Evolutionary conservation across 1,140 invertebrate genomes (phyloP).

Genomic region (Anoplophora glabripennis): DNA sequence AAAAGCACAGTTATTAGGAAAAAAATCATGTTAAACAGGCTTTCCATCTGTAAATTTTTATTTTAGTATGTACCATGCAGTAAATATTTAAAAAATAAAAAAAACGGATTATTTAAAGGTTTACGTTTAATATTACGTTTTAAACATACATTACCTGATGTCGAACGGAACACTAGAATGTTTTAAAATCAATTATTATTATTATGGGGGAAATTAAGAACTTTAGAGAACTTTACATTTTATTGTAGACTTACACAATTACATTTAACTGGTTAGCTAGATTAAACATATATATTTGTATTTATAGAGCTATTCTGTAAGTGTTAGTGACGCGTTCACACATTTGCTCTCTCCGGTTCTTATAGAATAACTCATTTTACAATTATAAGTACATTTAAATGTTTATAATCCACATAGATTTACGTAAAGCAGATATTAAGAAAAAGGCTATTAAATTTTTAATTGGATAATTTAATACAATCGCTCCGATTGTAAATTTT

Average conservation of each 20-base stretch:
- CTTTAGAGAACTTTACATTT: background rate
- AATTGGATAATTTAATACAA: slow-evolving; percentile 6
- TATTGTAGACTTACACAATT: background rate
- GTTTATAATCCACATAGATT: slow-evolving; percentile 10
- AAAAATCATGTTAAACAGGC: too few species aligned
- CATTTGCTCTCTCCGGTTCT: background rate
- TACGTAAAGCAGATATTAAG: slow-evolving; percentile 5
- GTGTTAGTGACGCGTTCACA: slow-evolving; percentile 1
- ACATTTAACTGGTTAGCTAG: background rate
- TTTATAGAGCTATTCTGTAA: slow-evolving; percentile 26
- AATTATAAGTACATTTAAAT: slow-evolving; percentile 17
- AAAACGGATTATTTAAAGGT: slow-evolving; percentile 1
- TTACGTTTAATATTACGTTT: background rate
- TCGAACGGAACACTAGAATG: background rate
- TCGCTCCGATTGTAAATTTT: background rate
- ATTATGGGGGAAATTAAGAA: background rate
- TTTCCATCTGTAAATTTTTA: too few species aligned
- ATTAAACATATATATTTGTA: background rate
- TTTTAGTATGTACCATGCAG: background rate
- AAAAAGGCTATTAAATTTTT: slow-evolving; percentile 8
- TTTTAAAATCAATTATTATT: slow-evolving; percentile 1
- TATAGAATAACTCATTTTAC: slow-evolving; percentile 28
- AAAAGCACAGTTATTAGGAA: too few species aligned
- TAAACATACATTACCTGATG: slow-evolving; percentile 4
- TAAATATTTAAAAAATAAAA: background rate